Percentiles rank a stretch among this genome's conserved stretches.
Evolutionary conservation across 2,797 vertebrate genomes (phyloP).

Genomic region (Fistularia tabacaria): DNA sequence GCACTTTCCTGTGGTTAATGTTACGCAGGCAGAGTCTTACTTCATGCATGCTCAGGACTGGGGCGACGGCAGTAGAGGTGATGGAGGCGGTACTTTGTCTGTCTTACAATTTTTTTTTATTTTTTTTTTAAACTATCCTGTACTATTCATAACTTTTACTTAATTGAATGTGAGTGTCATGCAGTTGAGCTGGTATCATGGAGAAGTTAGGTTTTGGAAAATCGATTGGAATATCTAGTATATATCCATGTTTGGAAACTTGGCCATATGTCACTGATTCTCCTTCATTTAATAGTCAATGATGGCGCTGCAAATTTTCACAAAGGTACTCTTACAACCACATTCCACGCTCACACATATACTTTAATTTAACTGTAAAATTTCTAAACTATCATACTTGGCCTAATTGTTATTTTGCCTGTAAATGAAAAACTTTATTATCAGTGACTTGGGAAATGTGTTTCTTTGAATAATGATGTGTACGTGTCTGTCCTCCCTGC

Average conservation of each 20-base stretch:
- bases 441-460: slow-evolving; percentile 1
- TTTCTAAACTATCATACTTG: slow-evolving; percentile 8
- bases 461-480: slow-evolving; percentile 26
- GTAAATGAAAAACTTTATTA: slow-evolving; percentile 9
- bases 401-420: slow-evolving; percentile 10
- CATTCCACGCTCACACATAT: background rate
- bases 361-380: slow-evolving; percentile 9
- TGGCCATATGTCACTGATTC: no score
- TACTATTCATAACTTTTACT: no score
- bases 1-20: background rate
- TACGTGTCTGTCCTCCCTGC: background rate
- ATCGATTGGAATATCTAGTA: no score
- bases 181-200: no score
- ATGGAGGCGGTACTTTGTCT: background rate
- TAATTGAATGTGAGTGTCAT: no score
- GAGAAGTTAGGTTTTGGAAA: no score
- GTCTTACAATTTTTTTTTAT: background rate
- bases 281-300: no score
- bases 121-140: no score
- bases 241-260: no score
- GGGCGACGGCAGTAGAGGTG: background rate
- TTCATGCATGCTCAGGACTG: background rate
- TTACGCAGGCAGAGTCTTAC: background rate
- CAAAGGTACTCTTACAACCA: no score
- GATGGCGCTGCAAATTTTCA: no score